phyloP scores from a whole-genome alignment of 2,888 invertebrate species.

The Magallana nippona region DNA sequence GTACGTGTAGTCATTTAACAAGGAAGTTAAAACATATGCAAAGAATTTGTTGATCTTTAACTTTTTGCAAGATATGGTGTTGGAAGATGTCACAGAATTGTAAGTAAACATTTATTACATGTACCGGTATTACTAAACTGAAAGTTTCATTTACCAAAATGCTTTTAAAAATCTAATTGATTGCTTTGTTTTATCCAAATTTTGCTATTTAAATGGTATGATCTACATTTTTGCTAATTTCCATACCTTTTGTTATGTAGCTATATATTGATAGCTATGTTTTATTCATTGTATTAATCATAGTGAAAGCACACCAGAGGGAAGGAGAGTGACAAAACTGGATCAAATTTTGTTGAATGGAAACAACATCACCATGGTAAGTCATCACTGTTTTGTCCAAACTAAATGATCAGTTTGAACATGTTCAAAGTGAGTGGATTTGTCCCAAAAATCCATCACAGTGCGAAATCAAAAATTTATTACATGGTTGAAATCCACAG shows the following conservation, averaged over 20 bases:
- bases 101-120: constrained; percentile 70
- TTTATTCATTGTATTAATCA: constrained; percentile 59
- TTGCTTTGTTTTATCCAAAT: constrained; percentile 12
- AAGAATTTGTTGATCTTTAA: constrained; percentile 48
- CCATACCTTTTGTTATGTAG: too few relatives aligned
- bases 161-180: too few relatives aligned
- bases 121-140: too few relatives aligned
- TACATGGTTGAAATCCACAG: too few relatives aligned
- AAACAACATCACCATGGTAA: constrained; percentile 98
- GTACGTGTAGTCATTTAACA: too few relatives aligned
- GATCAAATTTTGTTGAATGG: constrained; percentile 99
- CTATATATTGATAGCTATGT: too few relatives aligned
- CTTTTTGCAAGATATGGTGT: constrained; percentile 87
- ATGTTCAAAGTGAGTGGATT: too few relatives aligned
- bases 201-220: constrained; percentile 30
- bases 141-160: too few relatives aligned
- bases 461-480: too few relatives aligned
- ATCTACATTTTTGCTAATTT: neutral
- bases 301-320: constrained; percentile 94
- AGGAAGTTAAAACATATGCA: neutral
- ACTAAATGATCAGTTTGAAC: neutral
- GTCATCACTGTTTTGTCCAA: constrained; percentile 43
- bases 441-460: too few relatives aligned
- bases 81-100: constrained; percentile 98
- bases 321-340: constrained; percentile 94